Conservation (phyloP, 2,113 vertebrate genomes). For the Numida meleagris region DNA sequence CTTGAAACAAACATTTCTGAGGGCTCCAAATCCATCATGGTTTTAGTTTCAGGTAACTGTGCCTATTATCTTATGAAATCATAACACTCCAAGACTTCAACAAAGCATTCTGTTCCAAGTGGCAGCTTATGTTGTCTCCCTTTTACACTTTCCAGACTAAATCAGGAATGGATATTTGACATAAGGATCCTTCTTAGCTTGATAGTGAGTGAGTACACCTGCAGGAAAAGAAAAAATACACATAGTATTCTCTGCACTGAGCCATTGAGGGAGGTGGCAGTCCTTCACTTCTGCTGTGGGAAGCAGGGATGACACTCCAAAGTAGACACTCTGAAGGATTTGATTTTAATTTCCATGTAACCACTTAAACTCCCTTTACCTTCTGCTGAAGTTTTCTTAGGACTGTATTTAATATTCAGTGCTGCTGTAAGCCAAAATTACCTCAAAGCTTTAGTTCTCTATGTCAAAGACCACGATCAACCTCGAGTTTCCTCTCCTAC, state of each 20-base stretch:
- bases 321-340: not conserved
- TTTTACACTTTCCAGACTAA: not conserved
- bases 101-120: not conserved
- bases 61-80: not conserved
- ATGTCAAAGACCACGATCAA: not conserved
- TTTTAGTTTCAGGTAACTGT: not conserved
- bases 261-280: not conserved
- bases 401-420: not conserved
- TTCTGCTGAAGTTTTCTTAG: not conserved
- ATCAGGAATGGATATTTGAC: not conserved
- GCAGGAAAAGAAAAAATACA: not conserved
- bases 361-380: not conserved
- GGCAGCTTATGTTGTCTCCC: not conserved
- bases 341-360: not conserved
- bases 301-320: not conserved
- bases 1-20: not conserved
- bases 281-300: not conserved
- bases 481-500: not conserved
- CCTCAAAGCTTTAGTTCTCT: not conserved
- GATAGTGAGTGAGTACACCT: fast-evolving
- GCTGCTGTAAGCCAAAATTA: not conserved
- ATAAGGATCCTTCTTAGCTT: not conserved
- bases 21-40: not conserved
- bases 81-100: not conserved
- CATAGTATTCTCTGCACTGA: fast-evolving